Evolutionary conservation across 2,113 vertebrate genomes (phyloP), one percentile per base, ranked within the genome.

Genomic region (Neotragus moschatus): DNA sequence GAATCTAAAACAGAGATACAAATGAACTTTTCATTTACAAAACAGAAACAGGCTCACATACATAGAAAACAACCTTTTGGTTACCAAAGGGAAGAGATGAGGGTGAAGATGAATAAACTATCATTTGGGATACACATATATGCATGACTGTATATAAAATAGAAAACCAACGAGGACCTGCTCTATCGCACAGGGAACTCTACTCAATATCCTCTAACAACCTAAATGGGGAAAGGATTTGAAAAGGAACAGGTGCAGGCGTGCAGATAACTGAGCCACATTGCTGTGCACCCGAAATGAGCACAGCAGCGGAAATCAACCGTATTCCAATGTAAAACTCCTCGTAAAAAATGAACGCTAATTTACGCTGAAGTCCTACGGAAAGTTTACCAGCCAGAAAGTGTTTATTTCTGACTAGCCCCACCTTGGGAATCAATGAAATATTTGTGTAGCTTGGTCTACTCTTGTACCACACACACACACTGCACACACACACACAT

Each of bases 301-400:
- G n/a, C 66, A 70, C 66, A 70, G 36, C 66, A 12, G 19, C 1
- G 0, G 11, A 70, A 70, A 70, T 12, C 66, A 6, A 39, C n/a
- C 21, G 5, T 1, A 39, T 19, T 39, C n/a, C 19, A 12, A 6
- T 6, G 0, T 6, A 23, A 70, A 70, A 39, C n/a, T 39, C n/a
- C n/a, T 70, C 66, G 23, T 36, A 39, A 70, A 70, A 70, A 70
- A 70, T 0, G 19, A 23, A 23, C 36, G 39, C 66, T 39, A 12
- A 70, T 39, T 23, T 70, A 70, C 1, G 1, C 9, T 70, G 66
- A 70, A 36, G 36, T 36, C n/a, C n/a, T 70, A 12, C 0, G 9
- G n/a, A 70, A 70, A 0, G 0, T 23, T 70, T 36, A 70, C 66
- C n/a, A 70, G 66, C 9, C 66, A 70, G 7, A 36, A 70, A 36